These are phyloP conservation scores for Chrosomus eos DNA, from an alignment of 2,797 vertebrate genomes.

Conservation along the genomic window DNA sequence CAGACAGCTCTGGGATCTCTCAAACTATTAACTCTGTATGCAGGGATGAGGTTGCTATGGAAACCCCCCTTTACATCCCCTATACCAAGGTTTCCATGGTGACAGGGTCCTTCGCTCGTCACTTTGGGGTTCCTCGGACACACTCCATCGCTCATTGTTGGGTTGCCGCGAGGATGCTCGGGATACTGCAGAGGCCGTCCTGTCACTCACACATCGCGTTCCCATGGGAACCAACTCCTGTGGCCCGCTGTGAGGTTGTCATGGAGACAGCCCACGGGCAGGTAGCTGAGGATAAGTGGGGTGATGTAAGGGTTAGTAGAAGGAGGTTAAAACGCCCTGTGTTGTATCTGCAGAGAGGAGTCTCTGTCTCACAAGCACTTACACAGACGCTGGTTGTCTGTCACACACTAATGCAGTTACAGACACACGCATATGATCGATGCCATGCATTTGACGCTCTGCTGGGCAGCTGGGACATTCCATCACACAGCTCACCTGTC, in stretches of 20 bases:
- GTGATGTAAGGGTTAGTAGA: slow-evolving; percentile 51
- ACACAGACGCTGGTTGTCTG: not conserved
- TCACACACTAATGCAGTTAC: not conserved
- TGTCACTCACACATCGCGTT: slow-evolving; percentile 72
- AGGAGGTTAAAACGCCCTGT: slow-evolving; percentile 43
- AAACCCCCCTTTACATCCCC: slow-evolving; percentile 65
- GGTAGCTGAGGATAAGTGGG: slow-evolving; percentile 51
- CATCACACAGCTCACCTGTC: slow-evolving; percentile 44
- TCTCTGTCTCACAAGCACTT: slow-evolving; percentile 26
- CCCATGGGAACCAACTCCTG: slow-evolving; percentile 72
- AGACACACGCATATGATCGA: not conserved
- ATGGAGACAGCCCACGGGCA: slow-evolving; percentile 62
- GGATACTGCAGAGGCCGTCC: slow-evolving; percentile 43
- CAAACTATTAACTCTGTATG: slow-evolving; percentile 32
- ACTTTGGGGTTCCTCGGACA: slow-evolving; percentile 56
- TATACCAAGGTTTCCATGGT: slow-evolving; percentile 59
- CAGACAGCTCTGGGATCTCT: slow-evolving; percentile 36
- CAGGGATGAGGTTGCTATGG: slow-evolving; percentile 71
- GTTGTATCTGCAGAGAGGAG: slow-evolving; percentile 33
- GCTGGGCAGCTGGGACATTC: slow-evolving; percentile 29
- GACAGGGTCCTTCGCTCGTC: slow-evolving; percentile 35
- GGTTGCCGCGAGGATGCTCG: slow-evolving; percentile 7
- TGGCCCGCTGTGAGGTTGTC: slow-evolving; percentile 69
- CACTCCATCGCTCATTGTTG: slow-evolving; percentile 27
- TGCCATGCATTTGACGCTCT: slow-evolving; percentile 11